Conservation (phyloP, 2,888 invertebrate species). For the Eueremaeus valkanovi region DNA sequence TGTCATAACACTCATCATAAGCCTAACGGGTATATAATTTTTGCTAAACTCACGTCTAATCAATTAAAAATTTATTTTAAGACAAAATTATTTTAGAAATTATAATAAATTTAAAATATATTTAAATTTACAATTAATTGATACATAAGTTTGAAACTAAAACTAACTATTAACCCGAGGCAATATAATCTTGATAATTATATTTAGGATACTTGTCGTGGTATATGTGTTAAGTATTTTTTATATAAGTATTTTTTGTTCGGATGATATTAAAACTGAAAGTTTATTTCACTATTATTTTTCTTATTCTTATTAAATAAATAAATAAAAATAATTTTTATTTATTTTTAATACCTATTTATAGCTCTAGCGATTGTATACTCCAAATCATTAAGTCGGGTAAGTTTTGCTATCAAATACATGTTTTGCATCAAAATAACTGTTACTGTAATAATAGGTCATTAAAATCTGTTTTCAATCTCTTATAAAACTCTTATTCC, state of each 20-base stretch:
- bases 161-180: too few relatives aligned
- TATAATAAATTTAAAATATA: neutral
- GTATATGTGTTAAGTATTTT: too few relatives aligned
- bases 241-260: neutral
- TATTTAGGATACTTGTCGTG: too few relatives aligned
- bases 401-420: conserved; percentile 14
- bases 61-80: neutral
- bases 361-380: neutral
- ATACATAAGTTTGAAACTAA: too few relatives aligned
- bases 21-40: conserved; percentile 3
- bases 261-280: neutral
- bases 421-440: neutral
- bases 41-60: neutral
- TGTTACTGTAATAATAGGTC: neutral
- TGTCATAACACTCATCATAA: conserved; percentile 12
- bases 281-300: neutral
- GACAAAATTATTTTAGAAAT: neutral
- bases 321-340: neutral
- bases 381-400: conserved; percentile 46
- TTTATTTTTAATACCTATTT: neutral
- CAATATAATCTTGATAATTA: too few relatives aligned
- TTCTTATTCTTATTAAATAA: neutral
- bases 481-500: neutral
- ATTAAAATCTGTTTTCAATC: neutral
- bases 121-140: neutral